Evolutionary conservation across 2,888 invertebrate genomes (phyloP).

Genomic region (Digitonthophagus gazella): DNA sequence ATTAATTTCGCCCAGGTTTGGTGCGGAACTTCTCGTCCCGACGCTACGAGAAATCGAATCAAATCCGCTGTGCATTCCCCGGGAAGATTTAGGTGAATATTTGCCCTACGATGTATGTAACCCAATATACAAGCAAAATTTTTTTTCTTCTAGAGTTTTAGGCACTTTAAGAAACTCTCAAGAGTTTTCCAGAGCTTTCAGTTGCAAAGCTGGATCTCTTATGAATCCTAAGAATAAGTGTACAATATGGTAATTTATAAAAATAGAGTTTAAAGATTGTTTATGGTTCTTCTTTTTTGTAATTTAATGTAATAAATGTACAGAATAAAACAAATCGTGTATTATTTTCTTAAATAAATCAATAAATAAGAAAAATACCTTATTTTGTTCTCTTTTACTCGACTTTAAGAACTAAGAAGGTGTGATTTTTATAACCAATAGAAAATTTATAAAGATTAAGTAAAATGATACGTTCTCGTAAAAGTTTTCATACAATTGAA

Average conservation of each 20-base stretch:
- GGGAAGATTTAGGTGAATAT: constrained; percentile 59
- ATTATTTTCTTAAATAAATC: no score
- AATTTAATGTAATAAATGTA: constrained; percentile 7
- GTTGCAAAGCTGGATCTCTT: constrained; percentile 67
- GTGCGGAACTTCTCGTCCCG: constrained; percentile 80
- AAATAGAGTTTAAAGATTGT: background rate
- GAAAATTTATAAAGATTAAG: no score
- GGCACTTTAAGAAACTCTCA: constrained; percentile 75
- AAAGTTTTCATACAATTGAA: no score
- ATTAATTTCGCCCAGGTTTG: constrained; percentile 85
- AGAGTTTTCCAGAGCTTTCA: constrained; percentile 72
- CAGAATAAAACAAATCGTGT: background rate
- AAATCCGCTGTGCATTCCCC: constrained; percentile 84
- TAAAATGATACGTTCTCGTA: no score
- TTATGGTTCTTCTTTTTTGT: background rate
- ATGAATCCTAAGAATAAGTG: constrained; percentile 81
- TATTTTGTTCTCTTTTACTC: no score
- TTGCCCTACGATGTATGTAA: background rate
- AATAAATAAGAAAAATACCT: no score
- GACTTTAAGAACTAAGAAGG: no score
- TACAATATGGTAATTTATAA: constrained; percentile 64
- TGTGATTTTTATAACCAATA: no score
- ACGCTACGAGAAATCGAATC: constrained; percentile 74
- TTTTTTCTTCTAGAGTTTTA: constrained; percentile 64
- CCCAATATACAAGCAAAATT: constrained; percentile 19